Evolutionary conservation across 2,888 invertebrate genomes (phyloP), one percentile per base, ranked within the genome.

Genomic region (Drosophila multiciliata): DNA sequence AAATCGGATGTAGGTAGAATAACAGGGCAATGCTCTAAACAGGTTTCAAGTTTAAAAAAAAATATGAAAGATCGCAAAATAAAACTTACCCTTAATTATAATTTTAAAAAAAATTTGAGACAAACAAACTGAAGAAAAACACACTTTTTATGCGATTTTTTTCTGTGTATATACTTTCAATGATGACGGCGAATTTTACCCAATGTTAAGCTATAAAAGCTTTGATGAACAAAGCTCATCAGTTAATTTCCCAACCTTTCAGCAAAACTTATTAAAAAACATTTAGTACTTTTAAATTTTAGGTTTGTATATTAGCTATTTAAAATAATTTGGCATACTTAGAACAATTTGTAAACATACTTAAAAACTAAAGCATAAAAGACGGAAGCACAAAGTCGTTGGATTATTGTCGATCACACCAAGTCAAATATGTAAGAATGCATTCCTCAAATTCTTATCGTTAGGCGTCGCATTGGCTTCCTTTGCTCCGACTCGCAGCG

Each of bases 311-410:
- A 62, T 75, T 62, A 32, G 61, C 68, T 78, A 54, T 62, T 38
- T 42, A 36, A 61, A 75, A 68, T 40, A 72, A 55, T 61, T 62
- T 70, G 60, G 83, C 80, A 83, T 86, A 86, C 81, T 86, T 83
- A 45, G 26, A 55, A 32, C 20, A 42, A 45, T 66, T 65, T 64
- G 54, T 45, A 36, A 49, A 40, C 40, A 17, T 61, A 65, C 59
- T 64, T 59, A 62, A 68, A 45, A 53, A 52, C 33, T 66, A 78
- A 65, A 69, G 83, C 68, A 81, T 79, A 86, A 59, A 55, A 35
- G 52, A 60, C 54, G 84, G 84, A 87, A 84, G 84, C 87, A 74
- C 20, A 52, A 59, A 42, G 2, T 64, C 53, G 52, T 59, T 62
- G 35, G 42, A 23, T 63, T 55, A 23, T 53, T 62, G 55, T 63